Base-by-base conservation (phyloP, 2,113 vertebrate genomes). In the Neotragus moschatus region DNA sequence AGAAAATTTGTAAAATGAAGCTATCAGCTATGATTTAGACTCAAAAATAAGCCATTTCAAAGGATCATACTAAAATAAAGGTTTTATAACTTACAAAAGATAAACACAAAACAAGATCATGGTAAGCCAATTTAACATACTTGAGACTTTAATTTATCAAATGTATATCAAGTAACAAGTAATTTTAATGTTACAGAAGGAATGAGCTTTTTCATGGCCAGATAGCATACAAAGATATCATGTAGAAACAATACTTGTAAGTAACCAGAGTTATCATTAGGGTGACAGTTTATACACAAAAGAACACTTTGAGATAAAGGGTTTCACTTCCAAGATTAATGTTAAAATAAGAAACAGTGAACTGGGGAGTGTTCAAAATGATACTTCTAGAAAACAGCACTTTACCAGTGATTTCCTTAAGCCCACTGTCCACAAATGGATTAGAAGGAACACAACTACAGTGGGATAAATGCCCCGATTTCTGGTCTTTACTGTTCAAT, bases 401-500 rank as follows among this genome's bases (percentile, higher is more conserved):
- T 33, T 55, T 84, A 85, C 25, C 84, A 82, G 77, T 56, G 47
- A 94, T 3, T 47, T 88, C 12, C 66, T 90, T 39, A 55, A 23
- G 21, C 7, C 73, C 89, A 12, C 90, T 91, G 91, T 26, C 66
- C 14, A 23, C 17, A 86, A 25, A 79, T 81, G 21, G 45, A 92
- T 90, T 77, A 73, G 66, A 51, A 97, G n/a, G 1, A 10, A 15
- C 81, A n/a, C 55, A 28, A 82, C 15, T 79, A 25, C 1, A 19
- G 17, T 19, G 21, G 70, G 39, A 61, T 77, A 93, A 94, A 96
- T 2, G 5, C 77, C 26, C 92, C 49, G 84, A 49, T 88, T 97
- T 98, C 88, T 94, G 94, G 49, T 85, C 60, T 97, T 98, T 92
- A 95, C 86, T 97, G 25, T 97, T 79, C 14, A 45, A 47, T 43